Base-by-base conservation (phyloP, 2,797 vertebrate genomes). In the Leptodactylus fallax region DNA sequence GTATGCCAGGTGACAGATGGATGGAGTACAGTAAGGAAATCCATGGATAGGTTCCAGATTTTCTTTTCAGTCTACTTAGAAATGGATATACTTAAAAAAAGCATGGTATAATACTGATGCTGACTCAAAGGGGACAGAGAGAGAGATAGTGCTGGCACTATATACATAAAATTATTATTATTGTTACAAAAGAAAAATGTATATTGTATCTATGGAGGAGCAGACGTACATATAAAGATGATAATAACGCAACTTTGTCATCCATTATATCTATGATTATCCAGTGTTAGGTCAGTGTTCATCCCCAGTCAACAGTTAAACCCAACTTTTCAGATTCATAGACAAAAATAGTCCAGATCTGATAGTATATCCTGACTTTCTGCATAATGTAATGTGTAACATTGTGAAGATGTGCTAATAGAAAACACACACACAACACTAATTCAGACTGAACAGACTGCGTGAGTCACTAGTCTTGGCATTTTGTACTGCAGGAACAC, bases 371-470 rank as follows among this genome's bases (percentile, higher is more conserved):
- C 55, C 23, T 36, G 14, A 80, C 58, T 56, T 6, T 61, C 4
- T 47, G 56, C 13, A 49, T 63, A 9, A 0, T 19, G 55, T 36
- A 61, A 49, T 60, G 82, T 45, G 7, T 27, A 49, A 60, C 74
- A 9, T 61, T 49, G 14, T 49, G 55, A 47, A 82, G 81, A 76
- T 47, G 67, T 61, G 47, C 36, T 14, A n/a, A 45, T 79, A 55
- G 36, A 67, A 53, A 7, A n/a, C 19, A 61, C 14, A 12, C 49
- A 78, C 49, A 55, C 19, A 27, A 85, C 21, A 84, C 21, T 1
- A 23, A 67, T 23, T 77, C n/a, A 55, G 27, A 36, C 45, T n/a
- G 85, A 79, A 80, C 76, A 79, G 85, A 79, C 85, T 58, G 85
- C 6, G 19, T 85, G 85, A 86, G 76, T 79, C 77, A 72, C 55